Evolutionary conservation across 2,797 vertebrate genomes (phyloP), one percentile per base, ranked within the genome.

Genomic region (Arvicola amphibius): DNA sequence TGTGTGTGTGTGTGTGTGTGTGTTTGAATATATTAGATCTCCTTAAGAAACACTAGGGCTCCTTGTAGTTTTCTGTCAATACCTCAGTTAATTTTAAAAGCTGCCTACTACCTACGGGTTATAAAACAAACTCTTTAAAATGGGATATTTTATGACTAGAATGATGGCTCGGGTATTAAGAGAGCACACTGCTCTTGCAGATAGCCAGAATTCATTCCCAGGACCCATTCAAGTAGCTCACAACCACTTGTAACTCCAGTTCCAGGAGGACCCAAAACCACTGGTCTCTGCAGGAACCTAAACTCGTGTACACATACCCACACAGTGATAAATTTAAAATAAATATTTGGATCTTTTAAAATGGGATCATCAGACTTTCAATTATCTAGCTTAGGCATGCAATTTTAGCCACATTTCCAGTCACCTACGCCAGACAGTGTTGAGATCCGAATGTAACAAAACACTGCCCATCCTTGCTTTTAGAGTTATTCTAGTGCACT

Each of bases 71-170:
- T 92, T 46, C 53, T 93, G 0, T 59, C 29, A 12, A 12, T 37
- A 94, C 27, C 37, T 73, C 79, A n/a, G 25, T 91, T 96, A 32
- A 61, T 69, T 86, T 73, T 16, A 77, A 94, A 96, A 73, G 10
- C 84, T 74, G n/a, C 43, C 69, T 88, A 17, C 32, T 53, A 21
- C 12, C 53, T 89, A 40, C 2, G 73, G 4, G 21, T 51, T 46
- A 53, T 37, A 84, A 65, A 67, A 1, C 17, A 84, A 84, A 89
- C 32, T 65, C 69, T 53, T 88, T 74, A 51, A 51, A 73, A 78
- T 71, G n/a, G 14, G 5, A n/a, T 67, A 1, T 9, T 46, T 65
- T 34, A 32, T 85, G 32, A 23, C 21, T 85, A 16, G 61, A 67
- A 34, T 48, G 32, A 25, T 85, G 12, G 3, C 4, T 85, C 43